Evolutionary conservation across 2,888 invertebrate genomes (phyloP), one percentile per base, ranked within the genome.

Genomic region (Polydrusus tereticollis): DNA sequence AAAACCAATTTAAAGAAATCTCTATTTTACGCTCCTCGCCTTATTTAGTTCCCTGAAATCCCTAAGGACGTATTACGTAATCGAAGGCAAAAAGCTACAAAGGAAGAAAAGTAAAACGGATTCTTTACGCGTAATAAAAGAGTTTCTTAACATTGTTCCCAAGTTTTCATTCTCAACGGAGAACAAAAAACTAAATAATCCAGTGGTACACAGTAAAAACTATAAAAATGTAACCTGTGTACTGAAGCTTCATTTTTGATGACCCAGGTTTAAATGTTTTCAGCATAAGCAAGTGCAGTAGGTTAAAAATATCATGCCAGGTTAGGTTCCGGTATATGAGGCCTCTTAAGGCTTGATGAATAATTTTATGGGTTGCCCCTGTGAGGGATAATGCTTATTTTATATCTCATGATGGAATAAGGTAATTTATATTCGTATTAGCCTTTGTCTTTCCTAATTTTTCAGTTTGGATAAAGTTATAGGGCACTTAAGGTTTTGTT

Each of bases 361-460:
- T 41, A 41, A 26, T 23, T 50, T 50, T 23, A 50, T 2, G 1
- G 23, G 26, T 26, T 5, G 14, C 14, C 50, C 23, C 10, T n/a
- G 12, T 26, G n/a, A 47, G 21, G 21, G 12, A 14, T 50, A 50
- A 50, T 26, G 50, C 10, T 14, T 50, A n/a, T 50, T 50, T 26
- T 18, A 43, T 18, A 50, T 26, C 3, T 18, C 50, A 8, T 18
- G 10, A 26, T 14, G 26, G 50, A 26, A 50, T 50, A 14, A 26
- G n/a, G 50, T 50, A 26, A 50, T 50, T 50, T 50, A 50, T 50
- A 26, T 23, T 6, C 50, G 26, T 50, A 26, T 50, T 55, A 8
- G n/a, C 52, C 52, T 55, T 55, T 29, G 52, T 55, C 29, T 55
- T 55, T 29, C 52, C 52, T 55, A 55, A 55, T 55, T 29, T 55